Base-by-base conservation (phyloP, 2,888 invertebrate species). In the Adineta ricciae region DNA sequence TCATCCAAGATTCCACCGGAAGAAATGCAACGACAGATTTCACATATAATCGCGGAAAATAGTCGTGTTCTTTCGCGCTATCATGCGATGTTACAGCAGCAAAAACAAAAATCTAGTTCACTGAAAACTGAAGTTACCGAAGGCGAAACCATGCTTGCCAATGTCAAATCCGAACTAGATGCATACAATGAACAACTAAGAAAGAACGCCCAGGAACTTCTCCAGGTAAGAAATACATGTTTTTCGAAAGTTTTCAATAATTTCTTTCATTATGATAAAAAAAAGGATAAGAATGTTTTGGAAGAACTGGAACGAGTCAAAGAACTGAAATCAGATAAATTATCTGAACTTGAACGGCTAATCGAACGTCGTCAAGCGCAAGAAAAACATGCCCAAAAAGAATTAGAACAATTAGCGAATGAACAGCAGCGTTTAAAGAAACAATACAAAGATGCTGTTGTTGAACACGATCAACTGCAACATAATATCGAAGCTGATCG, bases 401-500 rank as follows among this genome's bases (percentile, higher is more conserved):
- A 78, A 78, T 24, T 78, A 21, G 73, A 78, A 78, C 36, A 41
- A 24, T n/a, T 78, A 36, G 5, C 73, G 8, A 41, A 36, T 36
- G 73, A 78, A 21, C 38, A 41, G 24, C 73, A 78, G 24, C 36
- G 41, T 41, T 78, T 78, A 78, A 78, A 78, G 24, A 36, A 41
- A 78, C 73, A 78, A 78, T 41, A 78, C 8, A 78, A 78, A 78
- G 73, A 78, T 78, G 5, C 2, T 36, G 8, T 78, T 38, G 19
- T 41, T 8, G 73, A 78, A 41, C n/a, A 78, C 24, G 73, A 78
- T 41, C 38, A 36, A 41, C n/a, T 78, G 16, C 38, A 41, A 78
- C 73, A 78, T 78, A 78, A 38, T 16, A 78, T 78, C 9, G 73
- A 78, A 36, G 73, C 73, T 78, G 73, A 78, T 78, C 73, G 41